These are phyloP conservation scores for Micronycteris hirsuta DNA, from an alignment of 2,113 vertebrate genomes.

Conservation along the genomic window DNA sequence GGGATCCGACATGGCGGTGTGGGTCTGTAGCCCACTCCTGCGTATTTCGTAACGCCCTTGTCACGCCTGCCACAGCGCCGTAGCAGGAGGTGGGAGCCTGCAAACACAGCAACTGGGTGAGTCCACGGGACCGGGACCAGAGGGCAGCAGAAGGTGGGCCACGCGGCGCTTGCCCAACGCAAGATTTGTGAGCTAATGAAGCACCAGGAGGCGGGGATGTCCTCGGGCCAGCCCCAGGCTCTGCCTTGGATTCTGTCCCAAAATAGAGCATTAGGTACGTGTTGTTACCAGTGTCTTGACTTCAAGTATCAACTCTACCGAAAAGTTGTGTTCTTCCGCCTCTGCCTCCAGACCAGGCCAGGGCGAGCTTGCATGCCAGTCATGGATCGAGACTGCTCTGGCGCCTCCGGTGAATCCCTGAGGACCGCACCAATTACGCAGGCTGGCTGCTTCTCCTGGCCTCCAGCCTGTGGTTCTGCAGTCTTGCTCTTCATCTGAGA, in stretches of 20 bases:
- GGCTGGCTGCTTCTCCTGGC: neutral
- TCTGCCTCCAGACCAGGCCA: neutral
- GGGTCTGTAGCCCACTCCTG: neutral
- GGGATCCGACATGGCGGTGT: neutral
- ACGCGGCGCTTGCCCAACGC: fast-evolving
- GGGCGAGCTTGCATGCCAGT: no score
- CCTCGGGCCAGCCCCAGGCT: neutral
- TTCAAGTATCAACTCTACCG: neutral
- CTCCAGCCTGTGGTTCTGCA: neutral
- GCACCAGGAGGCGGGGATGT: neutral
- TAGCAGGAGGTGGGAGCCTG: neutral
- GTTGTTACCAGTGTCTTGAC: neutral
- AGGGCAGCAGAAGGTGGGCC: neutral
- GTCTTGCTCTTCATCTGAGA: neutral
- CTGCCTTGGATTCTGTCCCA: neutral
- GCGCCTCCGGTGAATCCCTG: neutral
- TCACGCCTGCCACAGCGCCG: fast-evolving
- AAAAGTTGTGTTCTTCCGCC: neutral
- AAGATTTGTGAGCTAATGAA: neutral
- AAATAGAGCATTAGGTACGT: neutral
- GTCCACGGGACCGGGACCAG: neutral
- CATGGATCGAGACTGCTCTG: neutral
- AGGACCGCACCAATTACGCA: neutral
- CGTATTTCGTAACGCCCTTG: neutral
- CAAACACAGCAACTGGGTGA: no score